These are phyloP conservation scores for Eupithecia insigniata DNA, from an alignment of 2,888 invertebrate genomes.

Conservation along the genomic window DNA sequence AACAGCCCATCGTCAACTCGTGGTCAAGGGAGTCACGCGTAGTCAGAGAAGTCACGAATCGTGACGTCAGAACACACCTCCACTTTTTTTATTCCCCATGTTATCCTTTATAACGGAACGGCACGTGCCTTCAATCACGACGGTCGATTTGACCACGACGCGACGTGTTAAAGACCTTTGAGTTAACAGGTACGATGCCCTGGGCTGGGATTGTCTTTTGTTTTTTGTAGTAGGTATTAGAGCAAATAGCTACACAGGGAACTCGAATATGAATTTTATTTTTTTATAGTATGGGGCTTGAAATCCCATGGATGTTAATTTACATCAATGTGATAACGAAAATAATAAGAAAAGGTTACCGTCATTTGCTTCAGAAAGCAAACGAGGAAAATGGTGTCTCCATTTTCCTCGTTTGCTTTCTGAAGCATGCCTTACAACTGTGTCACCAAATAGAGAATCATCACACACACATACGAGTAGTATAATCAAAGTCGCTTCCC, in stretches of 20 bases:
- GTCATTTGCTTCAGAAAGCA: not conserved
- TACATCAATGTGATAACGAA: not conserved
- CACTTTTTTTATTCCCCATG: constrained; percentile 41
- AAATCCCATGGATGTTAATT: not conserved
- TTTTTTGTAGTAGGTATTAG: not conserved
- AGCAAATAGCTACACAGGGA: not conserved
- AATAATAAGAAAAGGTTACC: not conserved
- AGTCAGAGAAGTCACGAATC: constrained; percentile 55
- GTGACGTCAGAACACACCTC: constrained; percentile 59
- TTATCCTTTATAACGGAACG: constrained; percentile 45
- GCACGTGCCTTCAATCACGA: constrained; percentile 48
- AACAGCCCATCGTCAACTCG: constrained; percentile 34
- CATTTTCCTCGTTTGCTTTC: no score
- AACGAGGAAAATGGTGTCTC: not conserved
- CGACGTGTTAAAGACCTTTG: constrained; percentile 32
- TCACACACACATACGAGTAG: no score
- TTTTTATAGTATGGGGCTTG: not conserved
- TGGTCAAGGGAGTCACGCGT: constrained; percentile 63
- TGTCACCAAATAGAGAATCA: no score
- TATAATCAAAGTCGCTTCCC: no score
- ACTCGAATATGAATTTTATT: not conserved
- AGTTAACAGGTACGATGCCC: constrained; percentile 14
- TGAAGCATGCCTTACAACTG: no score
- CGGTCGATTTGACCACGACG: constrained; percentile 27
- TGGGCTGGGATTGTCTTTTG: constrained; percentile 21